phyloP scores from a whole-genome alignment of 1,140 invertebrate genomes.

The Caenorhabditis tropicalis region DNA sequence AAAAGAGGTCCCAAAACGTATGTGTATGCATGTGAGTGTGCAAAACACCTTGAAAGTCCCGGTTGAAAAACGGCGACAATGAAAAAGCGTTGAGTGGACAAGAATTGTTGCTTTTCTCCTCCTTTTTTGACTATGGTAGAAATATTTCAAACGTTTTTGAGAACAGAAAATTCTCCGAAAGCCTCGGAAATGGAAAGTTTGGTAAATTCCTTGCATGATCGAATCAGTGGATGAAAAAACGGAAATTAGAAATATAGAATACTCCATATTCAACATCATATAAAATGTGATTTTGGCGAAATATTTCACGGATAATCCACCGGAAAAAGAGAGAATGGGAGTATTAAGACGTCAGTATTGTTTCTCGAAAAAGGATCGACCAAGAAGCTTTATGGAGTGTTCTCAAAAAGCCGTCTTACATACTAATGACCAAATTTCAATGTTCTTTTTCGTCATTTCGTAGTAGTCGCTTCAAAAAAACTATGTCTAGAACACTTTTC shows the following conservation, averaged over 20 bases:
- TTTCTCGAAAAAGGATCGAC: no score
- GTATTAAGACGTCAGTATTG: no score
- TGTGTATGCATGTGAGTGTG: not conserved
- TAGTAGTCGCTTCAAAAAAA: no score
- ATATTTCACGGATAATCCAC: no score
- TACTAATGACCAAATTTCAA: no score
- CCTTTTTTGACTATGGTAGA: not conserved
- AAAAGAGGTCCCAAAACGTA: constrained; percentile 31
- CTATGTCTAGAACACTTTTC: no score
- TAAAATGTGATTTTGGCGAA: no score
- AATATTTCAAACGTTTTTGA: not conserved
- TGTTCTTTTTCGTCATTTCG: no score
- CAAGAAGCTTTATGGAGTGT: no score
- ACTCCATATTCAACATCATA: not conserved
- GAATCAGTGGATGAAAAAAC: not conserved
- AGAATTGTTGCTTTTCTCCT: not conserved
- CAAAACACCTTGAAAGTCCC: constrained; percentile 21
- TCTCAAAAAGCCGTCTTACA: no score
- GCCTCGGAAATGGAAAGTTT: not conserved
- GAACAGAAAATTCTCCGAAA: no score
- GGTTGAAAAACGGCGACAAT: constrained; percentile 6
- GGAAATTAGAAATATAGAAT: not conserved
- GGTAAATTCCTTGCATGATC: not conserved
- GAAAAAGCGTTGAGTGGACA: not conserved
- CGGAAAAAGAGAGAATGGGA: no score